These are phyloP conservation scores for Sitta carolinensis DNA, from an alignment of 2,797 vertebrate species.

Conservation along the genomic window DNA sequence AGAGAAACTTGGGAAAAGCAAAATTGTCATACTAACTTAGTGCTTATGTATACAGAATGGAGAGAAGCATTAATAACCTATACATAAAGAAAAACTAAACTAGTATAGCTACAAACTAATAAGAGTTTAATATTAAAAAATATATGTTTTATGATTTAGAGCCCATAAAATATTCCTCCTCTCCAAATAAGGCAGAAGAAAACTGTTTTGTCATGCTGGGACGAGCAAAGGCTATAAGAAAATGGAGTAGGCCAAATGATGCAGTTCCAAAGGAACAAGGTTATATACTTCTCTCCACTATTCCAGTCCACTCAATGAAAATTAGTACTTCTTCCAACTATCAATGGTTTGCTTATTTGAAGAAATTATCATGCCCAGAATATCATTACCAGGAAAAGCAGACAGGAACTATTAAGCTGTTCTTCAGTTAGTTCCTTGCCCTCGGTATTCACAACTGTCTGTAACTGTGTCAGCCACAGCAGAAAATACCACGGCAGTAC, in stretches of 20 bases:
- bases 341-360: not conserved
- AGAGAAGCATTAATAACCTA: constrained; percentile 3
- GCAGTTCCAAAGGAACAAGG: not conserved
- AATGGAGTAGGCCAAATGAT: not conserved
- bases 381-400: not conserved
- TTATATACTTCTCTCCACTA: not conserved
- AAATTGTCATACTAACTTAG: constrained; percentile 41
- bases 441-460: not conserved
- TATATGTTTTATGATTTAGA: not conserved
- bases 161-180: not conserved
- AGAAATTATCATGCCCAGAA: not conserved
- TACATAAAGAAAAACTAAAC: constrained; percentile 41
- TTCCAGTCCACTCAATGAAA: not conserved
- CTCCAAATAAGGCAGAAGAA: constrained; percentile 33
- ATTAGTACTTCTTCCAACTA: not conserved
- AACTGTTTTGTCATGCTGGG: not conserved
- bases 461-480: not conserved
- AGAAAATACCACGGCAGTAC: not conserved
- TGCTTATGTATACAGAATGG: constrained; percentile 38
- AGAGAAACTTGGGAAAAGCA: constrained; percentile 32
- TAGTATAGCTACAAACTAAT: not conserved
- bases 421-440: not conserved
- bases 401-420: not conserved
- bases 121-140: not conserved
- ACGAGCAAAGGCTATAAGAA: not conserved